These are phyloP conservation scores for Sula dactylatra DNA, from an alignment of 2,113 vertebrate genomes.

Conservation along the genomic window DNA sequence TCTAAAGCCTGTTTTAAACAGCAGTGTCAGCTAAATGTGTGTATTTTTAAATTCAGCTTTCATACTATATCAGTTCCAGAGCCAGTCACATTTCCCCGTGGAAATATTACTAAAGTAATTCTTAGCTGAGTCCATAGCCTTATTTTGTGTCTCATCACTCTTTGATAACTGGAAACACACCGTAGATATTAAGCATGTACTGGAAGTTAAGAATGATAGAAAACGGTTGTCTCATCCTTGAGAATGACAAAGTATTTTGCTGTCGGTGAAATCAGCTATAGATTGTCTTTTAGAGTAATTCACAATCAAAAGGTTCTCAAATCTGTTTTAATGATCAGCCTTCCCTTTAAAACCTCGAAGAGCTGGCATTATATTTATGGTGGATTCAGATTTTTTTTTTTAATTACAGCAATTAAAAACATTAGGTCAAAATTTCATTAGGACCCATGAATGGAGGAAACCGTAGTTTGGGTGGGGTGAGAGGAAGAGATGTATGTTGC, in stretches of 20 bases:
- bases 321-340: neutral
- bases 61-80: neutral
- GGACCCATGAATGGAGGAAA: neutral
- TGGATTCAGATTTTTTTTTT: neutral
- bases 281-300: neutral
- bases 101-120: neutral
- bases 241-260: neutral
- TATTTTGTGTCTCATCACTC: neutral
- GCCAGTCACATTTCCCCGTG: neutral
- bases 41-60: slow-evolving; percentile 23
- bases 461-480: neutral
- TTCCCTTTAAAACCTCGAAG: neutral
- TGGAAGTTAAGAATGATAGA: neutral
- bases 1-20: neutral
- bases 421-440: neutral
- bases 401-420: neutral
- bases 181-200: neutral
- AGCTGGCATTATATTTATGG: neutral
- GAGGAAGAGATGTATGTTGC: neutral
- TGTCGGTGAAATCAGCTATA: neutral
- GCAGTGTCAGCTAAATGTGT: neutral
- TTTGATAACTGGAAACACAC: neutral
- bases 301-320: neutral
- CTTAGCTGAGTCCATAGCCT: neutral
- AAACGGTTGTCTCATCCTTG: neutral